Base-by-base conservation (phyloP, 2,113 vertebrate genomes). In the Tor tambroides region DNA sequence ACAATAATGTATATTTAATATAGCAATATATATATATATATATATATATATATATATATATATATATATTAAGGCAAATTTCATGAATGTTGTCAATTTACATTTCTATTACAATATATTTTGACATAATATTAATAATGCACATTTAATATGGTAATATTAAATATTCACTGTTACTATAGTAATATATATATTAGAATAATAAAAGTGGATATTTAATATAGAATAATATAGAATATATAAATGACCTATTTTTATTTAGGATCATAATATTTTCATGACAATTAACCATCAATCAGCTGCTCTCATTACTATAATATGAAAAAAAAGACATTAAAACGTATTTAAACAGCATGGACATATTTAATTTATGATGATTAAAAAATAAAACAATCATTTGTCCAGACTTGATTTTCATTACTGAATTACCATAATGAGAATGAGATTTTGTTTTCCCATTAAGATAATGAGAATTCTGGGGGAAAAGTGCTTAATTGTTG, bases 361-460 rank as follows among this genome's bases (percentile, higher is more conserved):
- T 41, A 41, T 41, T 72, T 72, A 23, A 72, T 72, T 72, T 6
- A 72, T 23, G 32, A 35, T 41, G 35, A 38, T 71, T 35, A 71
- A 72, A 72, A 38, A 72, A 67, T 21, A 67, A 38, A 21, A 23
- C 19, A 71, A 21, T 21, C 1, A 71, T 71, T 41, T 41, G 69
- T 72, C 69, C 9, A 38, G 32, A 72, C 69, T 72, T 72, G 69
- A 72, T 72, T 72, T 41, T 35, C 32, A 72, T 72, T 41, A 72
- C 32, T 72, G 19, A 38, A 41, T 72, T 72, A 72, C 69, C 69
- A 72, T 72, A 72, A 72, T 72, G 32, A 72, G 35, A 72, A 23
- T 72, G 4, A 38, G 19, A 11, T 32, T 67, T 38, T 23, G 2
- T 21, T 2, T 9, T 3, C 9, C 0, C 69, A 72, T 72, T 72